Conservation (phyloP, 2,888 invertebrate genomes). For the Latheticus oryzae region DNA sequence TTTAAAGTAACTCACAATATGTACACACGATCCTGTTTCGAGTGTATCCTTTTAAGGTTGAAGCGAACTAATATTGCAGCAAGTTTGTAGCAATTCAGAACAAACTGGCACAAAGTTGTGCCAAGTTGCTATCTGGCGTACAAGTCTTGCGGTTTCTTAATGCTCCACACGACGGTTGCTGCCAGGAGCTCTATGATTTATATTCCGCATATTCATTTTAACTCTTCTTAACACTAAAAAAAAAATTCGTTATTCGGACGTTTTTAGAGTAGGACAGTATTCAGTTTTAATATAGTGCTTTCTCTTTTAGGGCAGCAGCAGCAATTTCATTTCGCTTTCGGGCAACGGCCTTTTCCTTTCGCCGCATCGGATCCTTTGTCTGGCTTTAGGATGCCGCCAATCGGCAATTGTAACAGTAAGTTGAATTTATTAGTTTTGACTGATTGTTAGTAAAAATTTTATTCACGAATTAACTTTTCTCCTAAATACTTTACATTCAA, state of each 20-base stretch:
- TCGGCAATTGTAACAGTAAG: slow-evolving; percentile 92
- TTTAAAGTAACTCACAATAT: slow-evolving; percentile 17
- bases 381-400: slow-evolving; percentile 89
- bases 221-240: slow-evolving; percentile 9
- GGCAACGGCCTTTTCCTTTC: slow-evolving; percentile 88
- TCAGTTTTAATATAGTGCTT: slow-evolving; percentile 74
- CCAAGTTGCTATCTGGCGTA: slow-evolving; percentile 61
- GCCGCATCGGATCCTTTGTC: slow-evolving; percentile 86
- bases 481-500: slow-evolving; percentile 38
- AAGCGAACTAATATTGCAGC: slow-evolving; percentile 52
- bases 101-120: slow-evolving; percentile 60
- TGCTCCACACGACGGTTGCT: slow-evolving; percentile 58
- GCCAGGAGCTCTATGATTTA: slow-evolving; percentile 56
- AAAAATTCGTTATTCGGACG: background rate
- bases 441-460: background rate
- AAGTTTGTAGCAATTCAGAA: slow-evolving; percentile 53
- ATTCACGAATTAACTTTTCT: slow-evolving; percentile 9
- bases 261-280: slow-evolving; percentile 59
- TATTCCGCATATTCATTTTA: slow-evolving; percentile 28
- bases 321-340: slow-evolving; percentile 93
- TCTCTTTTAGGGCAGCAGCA: slow-evolving; percentile 95
- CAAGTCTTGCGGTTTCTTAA: slow-evolving; percentile 64
- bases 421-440: slow-evolving; percentile 58
- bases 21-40: slow-evolving; percentile 24
- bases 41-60: slow-evolving; percentile 47